Evolutionary conservation across 2,113 vertebrate species (phyloP).

Genomic region (Fukomys damarensis): DNA sequence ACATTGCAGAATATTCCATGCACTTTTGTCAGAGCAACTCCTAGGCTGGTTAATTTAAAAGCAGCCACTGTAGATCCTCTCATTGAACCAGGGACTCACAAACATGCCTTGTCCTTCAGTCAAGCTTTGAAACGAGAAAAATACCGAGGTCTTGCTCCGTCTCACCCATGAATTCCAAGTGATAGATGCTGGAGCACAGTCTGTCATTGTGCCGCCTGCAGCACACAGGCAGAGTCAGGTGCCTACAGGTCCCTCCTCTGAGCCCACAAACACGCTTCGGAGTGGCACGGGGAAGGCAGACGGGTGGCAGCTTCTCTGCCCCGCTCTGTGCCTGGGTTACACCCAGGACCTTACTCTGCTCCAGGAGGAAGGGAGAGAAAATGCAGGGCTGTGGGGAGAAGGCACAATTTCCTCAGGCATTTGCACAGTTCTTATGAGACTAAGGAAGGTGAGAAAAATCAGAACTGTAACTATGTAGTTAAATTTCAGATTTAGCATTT

Average conservation of each 20-base stretch:
- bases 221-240: background rate
- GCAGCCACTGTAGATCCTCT: background rate
- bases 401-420: background rate
- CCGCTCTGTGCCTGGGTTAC: background rate
- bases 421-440: background rate
- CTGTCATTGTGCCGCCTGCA: background rate
- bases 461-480: background rate
- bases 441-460: background rate
- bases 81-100: background rate
- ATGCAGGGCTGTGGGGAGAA: accelerated
- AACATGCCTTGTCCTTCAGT: background rate
- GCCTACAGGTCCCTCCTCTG: background rate
- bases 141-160: background rate
- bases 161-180: background rate
- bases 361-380: background rate
- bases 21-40: background rate
- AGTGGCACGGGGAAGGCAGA: background rate
- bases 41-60: slow-evolving; percentile 19
- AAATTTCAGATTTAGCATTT: background rate
- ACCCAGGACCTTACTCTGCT: background rate
- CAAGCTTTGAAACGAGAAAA: background rate
- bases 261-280: background rate
- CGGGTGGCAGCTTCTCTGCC: background rate
- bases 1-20: background rate
- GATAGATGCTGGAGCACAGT: background rate